These are phyloP conservation scores for Drosophila crucigera DNA, from an alignment of 2,888 invertebrate genomes.

Conservation along the genomic window DNA sequence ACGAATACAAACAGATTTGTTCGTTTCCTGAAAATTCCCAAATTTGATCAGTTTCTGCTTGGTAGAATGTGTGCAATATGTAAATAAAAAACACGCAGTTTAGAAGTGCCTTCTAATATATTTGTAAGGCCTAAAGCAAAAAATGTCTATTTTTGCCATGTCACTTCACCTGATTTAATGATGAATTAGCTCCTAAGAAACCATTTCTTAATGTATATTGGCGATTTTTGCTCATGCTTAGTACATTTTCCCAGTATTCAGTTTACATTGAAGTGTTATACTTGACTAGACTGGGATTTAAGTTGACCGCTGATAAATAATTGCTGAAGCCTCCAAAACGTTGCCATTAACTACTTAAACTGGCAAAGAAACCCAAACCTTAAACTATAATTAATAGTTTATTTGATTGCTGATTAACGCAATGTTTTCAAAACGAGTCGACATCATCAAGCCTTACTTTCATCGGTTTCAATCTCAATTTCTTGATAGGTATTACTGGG, in stretches of 20 bases:
- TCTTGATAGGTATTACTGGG: neutral
- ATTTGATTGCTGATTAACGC: neutral
- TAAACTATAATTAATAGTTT: neutral
- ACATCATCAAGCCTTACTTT: neutral
- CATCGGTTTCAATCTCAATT: neutral
- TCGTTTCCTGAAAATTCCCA: too few species aligned
- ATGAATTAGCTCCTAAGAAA: neutral
- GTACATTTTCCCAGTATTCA: neutral
- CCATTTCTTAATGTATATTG: neutral
- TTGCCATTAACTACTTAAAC: neutral
- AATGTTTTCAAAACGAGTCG: neutral
- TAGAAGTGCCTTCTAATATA: neutral
- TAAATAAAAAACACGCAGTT: neutral
- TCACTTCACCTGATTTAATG: too few species aligned
- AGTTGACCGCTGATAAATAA: neutral
- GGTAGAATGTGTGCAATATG: neutral
- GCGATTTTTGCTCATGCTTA: neutral
- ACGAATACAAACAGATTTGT: neutral
- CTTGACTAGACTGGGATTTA: neutral
- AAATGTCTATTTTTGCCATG: neutral
- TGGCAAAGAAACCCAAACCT: neutral
- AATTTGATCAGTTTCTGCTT: neutral
- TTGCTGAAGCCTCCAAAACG: neutral
- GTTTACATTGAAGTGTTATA: neutral
- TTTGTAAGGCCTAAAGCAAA: neutral